These are phyloP conservation scores for Clinocottus analis DNA, from an alignment of 2,113 vertebrate genomes.

Conservation along the genomic window DNA sequence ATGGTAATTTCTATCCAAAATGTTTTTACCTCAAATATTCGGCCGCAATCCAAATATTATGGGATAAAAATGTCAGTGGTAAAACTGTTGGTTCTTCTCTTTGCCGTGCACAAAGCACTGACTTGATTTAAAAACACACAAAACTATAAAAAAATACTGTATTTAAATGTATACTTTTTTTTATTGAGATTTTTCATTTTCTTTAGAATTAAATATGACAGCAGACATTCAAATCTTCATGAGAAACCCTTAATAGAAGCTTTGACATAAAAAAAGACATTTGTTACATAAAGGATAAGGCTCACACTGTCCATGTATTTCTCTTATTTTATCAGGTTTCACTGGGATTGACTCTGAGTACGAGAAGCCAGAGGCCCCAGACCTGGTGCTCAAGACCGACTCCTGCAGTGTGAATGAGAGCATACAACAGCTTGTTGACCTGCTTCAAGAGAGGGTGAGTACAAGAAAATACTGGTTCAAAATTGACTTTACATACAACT, in stretches of 20 bases:
- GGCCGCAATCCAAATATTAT: too few species aligned
- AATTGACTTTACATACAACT: background rate
- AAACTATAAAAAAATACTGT: too few species aligned
- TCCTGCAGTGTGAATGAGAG: constrained; percentile 96
- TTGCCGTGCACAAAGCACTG: background rate
- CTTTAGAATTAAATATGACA: background rate
- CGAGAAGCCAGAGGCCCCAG: constrained; percentile 96
- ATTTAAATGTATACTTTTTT: background rate
- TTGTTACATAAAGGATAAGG: background rate
- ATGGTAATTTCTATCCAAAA: background rate
- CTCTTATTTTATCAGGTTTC: constrained; percentile 85
- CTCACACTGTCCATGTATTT: background rate
- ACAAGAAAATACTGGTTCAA: background rate
- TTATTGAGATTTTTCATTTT: background rate
- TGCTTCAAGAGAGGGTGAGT: constrained; percentile 95
- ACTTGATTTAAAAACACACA: background rate
- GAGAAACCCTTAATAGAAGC: background rate
- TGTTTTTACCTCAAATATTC: background rate
- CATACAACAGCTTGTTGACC: constrained; percentile 94
- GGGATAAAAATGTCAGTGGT: too few species aligned
- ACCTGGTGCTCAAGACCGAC: constrained; percentile 97
- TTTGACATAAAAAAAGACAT: background rate
- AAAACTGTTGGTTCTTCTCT: background rate
- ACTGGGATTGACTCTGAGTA: constrained; percentile 98
- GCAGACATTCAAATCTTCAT: background rate